Evolutionary conservation across 2,888 invertebrate species (phyloP).

Genomic region (Rhingia rostrata): DNA sequence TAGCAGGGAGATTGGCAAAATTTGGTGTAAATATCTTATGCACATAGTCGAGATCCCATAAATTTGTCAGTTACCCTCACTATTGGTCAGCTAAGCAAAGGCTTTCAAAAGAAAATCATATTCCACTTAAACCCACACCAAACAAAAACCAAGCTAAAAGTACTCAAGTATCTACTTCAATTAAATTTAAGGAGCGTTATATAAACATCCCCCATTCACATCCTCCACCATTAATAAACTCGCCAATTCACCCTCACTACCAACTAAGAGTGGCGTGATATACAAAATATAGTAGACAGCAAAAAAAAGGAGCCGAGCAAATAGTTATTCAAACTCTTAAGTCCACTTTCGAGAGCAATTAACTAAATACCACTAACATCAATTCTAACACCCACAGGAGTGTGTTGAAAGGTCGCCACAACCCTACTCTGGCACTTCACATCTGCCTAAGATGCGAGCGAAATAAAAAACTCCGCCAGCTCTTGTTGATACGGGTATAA

Average conservation of each 20-base stretch:
- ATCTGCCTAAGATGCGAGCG: slow-evolving; percentile 1
- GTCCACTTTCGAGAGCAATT: slow-evolving; percentile 54
- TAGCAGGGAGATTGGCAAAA: too few relatives aligned
- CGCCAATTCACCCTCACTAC: background rate
- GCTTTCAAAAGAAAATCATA: too few relatives aligned
- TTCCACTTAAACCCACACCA: background rate
- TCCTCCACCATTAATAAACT: too few relatives aligned
- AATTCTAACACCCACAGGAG: slow-evolving; percentile 34
- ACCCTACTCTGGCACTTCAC: background rate
- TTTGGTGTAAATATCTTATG: too few relatives aligned
- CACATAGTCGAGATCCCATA: too few relatives aligned
- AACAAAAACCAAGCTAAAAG: background rate
- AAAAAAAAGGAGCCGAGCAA: slow-evolving; percentile 8
- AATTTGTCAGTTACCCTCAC: too few relatives aligned
- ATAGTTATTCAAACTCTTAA: slow-evolving; percentile 49
- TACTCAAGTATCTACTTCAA: too few relatives aligned
- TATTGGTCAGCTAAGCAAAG: too few relatives aligned
- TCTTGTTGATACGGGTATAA: slow-evolving; percentile 16
- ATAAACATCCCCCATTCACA: too few relatives aligned
- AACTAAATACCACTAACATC: slow-evolving; percentile 53
- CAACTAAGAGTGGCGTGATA: background rate
- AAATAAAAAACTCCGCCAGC: background rate
- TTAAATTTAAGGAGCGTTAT: too few relatives aligned
- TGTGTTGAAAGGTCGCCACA: background rate
- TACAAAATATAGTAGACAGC: background rate